phyloP scores from a whole-genome alignment of 2,113 vertebrate species.

The Delphinus delphis region DNA sequence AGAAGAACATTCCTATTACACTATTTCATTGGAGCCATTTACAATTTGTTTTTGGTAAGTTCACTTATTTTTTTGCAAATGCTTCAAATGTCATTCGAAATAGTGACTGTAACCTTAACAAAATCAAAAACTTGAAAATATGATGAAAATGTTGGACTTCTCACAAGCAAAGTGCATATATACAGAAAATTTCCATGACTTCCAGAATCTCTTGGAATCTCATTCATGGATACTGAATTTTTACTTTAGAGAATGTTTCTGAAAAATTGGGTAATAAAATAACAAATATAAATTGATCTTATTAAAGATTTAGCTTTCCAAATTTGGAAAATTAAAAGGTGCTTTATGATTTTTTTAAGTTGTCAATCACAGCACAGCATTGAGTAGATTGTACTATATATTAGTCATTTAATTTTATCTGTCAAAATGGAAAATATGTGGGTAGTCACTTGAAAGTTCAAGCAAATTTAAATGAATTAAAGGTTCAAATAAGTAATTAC shows the following conservation, averaged over 20 bases:
- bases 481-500: slow-evolving; percentile 76
- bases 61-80: background rate
- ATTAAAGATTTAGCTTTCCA: slow-evolving; percentile 21
- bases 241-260: background rate
- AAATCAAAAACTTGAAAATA: background rate
- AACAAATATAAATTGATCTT: background rate
- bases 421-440: slow-evolving; percentile 77
- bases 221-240: background rate
- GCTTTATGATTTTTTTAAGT: slow-evolving; percentile 21
- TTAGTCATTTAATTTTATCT: slow-evolving; percentile 70
- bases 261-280: background rate
- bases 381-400: slow-evolving; percentile 50
- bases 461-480: slow-evolving; percentile 79
- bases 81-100: background rate
- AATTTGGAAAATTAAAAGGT: slow-evolving; percentile 14
- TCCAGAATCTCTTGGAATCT: background rate
- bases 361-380: slow-evolving; percentile 63
- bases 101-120: background rate
- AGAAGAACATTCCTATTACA: background rate
- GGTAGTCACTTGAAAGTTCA: slow-evolving; percentile 76
- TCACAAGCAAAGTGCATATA: background rate
- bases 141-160: background rate
- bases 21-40: background rate
- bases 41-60: background rate
- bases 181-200: background rate